Evolutionary conservation across 2,888 invertebrate genomes (phyloP).

Genomic region (Phyllotreta striolata): DNA sequence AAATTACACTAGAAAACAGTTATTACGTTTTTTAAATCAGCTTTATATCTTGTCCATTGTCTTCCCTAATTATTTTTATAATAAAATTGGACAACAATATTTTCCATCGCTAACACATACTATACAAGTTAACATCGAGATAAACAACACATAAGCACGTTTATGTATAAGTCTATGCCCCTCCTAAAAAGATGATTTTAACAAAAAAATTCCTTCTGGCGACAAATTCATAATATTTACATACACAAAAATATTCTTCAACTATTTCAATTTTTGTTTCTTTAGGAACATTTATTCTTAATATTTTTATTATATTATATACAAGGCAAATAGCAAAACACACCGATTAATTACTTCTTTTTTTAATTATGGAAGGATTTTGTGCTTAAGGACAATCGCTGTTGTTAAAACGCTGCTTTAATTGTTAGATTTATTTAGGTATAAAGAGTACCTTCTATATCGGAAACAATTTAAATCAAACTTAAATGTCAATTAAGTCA

Average conservation of each 20-base stretch:
- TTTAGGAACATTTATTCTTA: conserved; percentile 54
- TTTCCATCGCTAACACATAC: conserved; percentile 32
- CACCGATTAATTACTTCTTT: conserved; percentile 38
- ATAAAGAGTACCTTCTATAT: too few relatives aligned
- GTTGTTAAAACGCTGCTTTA: not conserved
- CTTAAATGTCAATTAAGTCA: too few relatives aligned
- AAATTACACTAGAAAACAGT: not conserved
- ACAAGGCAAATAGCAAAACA: conserved; percentile 47
- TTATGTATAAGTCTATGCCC: conserved; percentile 60
- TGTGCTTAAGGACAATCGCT: conserved; percentile 46
- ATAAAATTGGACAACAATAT: conserved; percentile 29
- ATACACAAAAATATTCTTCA: conserved; percentile 49
- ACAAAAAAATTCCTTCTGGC: conserved; percentile 27
- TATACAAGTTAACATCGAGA: conserved; percentile 47
- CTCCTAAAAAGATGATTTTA: conserved; percentile 52
- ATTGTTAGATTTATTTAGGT: too few relatives aligned
- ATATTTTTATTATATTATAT: conserved; percentile 47
- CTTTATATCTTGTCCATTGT: conserved; percentile 20
- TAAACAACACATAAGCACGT: conserved; percentile 51
- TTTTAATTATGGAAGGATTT: conserved; percentile 43
- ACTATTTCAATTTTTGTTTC: conserved; percentile 47
- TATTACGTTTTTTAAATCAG: not conserved
- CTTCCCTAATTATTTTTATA: conserved; percentile 2
- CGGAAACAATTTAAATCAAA: too few relatives aligned
- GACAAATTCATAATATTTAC: conserved; percentile 41